Evolutionary conservation across 2,888 invertebrate species (phyloP).

Genomic region (Dolichomitus sp.): DNA sequence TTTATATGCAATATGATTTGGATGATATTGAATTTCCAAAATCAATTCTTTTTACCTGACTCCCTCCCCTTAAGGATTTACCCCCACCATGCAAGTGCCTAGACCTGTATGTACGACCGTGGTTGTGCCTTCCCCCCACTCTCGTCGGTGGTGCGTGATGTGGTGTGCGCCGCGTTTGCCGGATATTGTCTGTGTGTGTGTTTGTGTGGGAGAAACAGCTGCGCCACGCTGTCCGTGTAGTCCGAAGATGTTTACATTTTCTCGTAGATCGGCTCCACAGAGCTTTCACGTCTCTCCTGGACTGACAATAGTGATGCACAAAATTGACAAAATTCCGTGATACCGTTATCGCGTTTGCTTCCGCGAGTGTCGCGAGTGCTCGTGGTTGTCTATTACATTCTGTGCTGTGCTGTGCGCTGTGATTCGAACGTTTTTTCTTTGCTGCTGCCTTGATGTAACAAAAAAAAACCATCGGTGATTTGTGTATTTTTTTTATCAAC

Average conservation of each 20-base stretch:
- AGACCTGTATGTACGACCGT: too few relatives aligned
- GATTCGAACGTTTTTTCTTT: background rate
- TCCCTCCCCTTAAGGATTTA: too few relatives aligned
- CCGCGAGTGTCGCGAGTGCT: conserved; percentile 25
- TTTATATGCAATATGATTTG: too few relatives aligned
- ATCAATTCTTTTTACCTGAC: too few relatives aligned
- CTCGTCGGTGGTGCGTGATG: background rate
- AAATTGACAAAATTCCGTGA: conserved; percentile 68
- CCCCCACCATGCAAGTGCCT: too few relatives aligned
- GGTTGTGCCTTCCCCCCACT: too few relatives aligned
- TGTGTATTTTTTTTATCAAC: background rate
- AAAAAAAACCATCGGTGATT: background rate
- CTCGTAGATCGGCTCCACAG: conserved; percentile 53
- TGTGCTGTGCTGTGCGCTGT: background rate
- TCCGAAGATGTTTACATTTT: conserved; percentile 64
- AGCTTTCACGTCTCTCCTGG: conserved; percentile 60
- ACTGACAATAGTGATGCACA: conserved; percentile 36
- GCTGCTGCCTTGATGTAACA: background rate
- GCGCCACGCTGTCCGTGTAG: conserved; percentile 65
- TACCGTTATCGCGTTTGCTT: conserved; percentile 19
- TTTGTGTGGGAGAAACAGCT: conserved; percentile 66
- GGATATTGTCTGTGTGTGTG: background rate
- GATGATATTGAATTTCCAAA: too few relatives aligned
- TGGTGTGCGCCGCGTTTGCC: background rate
- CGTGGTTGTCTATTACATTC: background rate